These are phyloP conservation scores for Strigops habroptila DNA, from an alignment of 2,113 vertebrate genomes.

Conservation along the genomic window DNA sequence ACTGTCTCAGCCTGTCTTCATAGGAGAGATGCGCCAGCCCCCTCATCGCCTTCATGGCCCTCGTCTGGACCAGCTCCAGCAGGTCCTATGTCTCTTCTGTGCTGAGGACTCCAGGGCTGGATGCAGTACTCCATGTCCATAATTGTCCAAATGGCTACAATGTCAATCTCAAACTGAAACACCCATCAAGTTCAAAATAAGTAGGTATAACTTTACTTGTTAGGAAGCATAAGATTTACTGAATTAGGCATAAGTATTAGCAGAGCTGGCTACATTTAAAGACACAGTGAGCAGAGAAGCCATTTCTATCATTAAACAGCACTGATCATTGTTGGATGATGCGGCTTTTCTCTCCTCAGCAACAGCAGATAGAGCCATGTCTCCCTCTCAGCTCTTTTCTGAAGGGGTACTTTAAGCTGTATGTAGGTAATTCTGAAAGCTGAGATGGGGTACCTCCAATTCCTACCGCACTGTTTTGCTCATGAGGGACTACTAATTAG, in stretches of 20 bases:
- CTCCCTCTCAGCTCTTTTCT: neutral
- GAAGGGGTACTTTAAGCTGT: neutral
- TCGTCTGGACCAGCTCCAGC: neutral
- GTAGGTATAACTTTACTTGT: neutral
- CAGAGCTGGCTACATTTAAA: neutral
- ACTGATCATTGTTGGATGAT: neutral
- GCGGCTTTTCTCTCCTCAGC: neutral
- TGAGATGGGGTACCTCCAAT: neutral
- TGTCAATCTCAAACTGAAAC: neutral
- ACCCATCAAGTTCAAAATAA: neutral
- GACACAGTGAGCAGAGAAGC: neutral
- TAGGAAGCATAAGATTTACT: neutral
- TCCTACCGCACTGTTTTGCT: neutral
- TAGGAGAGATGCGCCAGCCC: neutral
- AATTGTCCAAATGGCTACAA: neutral
- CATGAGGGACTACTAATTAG: neutral
- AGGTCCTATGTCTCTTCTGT: neutral
- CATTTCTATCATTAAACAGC: neutral
- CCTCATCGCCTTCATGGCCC: neutral
- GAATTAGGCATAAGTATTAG: neutral
- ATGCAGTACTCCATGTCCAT: neutral
- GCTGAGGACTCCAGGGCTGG: neutral
- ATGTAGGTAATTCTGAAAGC: neutral
- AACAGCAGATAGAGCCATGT: neutral
- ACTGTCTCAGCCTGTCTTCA: neutral